Base-by-base conservation (phyloP, 2,797 vertebrate species). In the Apogon hyalosoma region DNA sequence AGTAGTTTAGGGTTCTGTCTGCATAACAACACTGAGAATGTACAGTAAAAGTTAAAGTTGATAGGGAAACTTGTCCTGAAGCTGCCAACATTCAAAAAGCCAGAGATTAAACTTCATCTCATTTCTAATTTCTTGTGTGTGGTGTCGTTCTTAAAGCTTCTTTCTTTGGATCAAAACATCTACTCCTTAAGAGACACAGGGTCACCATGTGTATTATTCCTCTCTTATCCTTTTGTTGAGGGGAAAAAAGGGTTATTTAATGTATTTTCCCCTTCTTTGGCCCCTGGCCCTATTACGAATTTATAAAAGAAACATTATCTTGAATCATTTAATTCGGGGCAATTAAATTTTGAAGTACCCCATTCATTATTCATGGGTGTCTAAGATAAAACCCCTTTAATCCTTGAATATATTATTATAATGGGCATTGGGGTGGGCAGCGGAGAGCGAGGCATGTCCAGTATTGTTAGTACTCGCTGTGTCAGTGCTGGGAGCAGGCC, bases 301-400 rank as follows among this genome's bases (percentile, higher is more conserved):
- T 94, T 92, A 94, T 94, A 93, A 94, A 94, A 92, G 88, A 94
- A 94, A 92, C 90, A 94, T 94, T 93, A 93, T 94, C 94, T 94
- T 95, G 90, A 95, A 95, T 95, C 93, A 95, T 95, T 95, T 91
- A 95, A 95, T 96, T 95, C 90, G 79, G 87, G 86, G 83, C 94
- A 95, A 94, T 92, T 94, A 86, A 88, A 92, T 86, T 92, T 91
- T 94, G 93, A 95, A 95, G 90, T 88, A 85, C 52, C 59, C 74
- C 69, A 90, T 95, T 90, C 88, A 95, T 95, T 92, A 95, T 96
- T 93, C 91, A 95, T 94, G 79, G 80, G 69, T 54, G 78, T 92
- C 90, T 84, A 82, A 93, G 92, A 94, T 94, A 94, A 95, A 95
- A 90, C 74, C 74, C 78, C 85, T 94, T 93, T 95, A 95, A 95